phyloP scores from a whole-genome alignment of 2,888 invertebrate genomes.

The Ditula angustiorana region DNA sequence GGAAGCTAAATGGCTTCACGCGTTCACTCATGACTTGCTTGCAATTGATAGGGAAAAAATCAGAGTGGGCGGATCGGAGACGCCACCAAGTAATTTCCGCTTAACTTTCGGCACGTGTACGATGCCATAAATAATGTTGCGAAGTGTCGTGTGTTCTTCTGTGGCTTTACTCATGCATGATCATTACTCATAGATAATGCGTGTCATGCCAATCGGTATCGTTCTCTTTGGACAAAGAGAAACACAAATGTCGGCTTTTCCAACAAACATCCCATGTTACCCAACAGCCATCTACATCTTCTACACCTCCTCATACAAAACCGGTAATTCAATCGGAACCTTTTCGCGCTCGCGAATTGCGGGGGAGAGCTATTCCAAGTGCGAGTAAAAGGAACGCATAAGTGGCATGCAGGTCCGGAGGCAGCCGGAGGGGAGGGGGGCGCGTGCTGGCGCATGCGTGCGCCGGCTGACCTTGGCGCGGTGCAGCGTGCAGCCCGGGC shows the following conservation, averaged over 20 bases:
- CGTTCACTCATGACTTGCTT: conserved; percentile 9
- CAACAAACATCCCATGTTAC: no score
- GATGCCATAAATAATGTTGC: no score
- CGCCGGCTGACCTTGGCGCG: conserved; percentile 81
- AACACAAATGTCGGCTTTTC: no score
- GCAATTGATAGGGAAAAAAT: conserved; percentile 14
- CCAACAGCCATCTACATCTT: neutral
- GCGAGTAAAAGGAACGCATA: conserved; percentile 70
- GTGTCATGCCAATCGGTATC: no score
- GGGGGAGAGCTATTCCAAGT: conserved; percentile 59
- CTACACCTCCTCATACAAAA: neutral
- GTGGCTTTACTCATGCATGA: no score
- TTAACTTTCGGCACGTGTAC: no score
- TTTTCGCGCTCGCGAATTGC: conserved; percentile 47
- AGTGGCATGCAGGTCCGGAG: conserved; percentile 60
- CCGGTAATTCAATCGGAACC: conserved; percentile 20
- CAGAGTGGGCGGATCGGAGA: neutral
- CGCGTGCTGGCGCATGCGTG: conserved; percentile 76
- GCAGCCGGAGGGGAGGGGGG: conserved; percentile 42
- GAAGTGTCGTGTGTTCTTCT: no score
- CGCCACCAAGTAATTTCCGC: neutral
- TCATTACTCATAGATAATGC: no score
- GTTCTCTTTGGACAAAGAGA: no score
- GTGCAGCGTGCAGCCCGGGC: conserved; percentile 79
- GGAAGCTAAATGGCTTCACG: conserved; percentile 46